These are phyloP conservation scores for Drosophila algonquin DNA, from an alignment of 2,888 invertebrate species.

Conservation along the genomic window DNA sequence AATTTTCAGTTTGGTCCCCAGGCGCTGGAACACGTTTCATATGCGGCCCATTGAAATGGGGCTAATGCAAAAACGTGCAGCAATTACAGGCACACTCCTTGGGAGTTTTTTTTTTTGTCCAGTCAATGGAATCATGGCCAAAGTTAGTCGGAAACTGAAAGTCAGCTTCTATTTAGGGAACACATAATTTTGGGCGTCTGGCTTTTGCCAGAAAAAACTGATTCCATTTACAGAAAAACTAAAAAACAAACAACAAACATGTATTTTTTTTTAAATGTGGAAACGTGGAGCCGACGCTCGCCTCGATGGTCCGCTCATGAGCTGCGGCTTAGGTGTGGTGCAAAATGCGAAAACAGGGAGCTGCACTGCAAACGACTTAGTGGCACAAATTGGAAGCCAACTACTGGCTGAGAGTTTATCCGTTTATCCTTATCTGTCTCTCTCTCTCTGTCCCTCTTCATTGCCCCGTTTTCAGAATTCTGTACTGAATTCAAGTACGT, in stretches of 20 bases:
- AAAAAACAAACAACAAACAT: conserved; percentile 20
- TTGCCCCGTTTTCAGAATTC: conserved; percentile 6
- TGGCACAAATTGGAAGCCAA: conserved; percentile 28
- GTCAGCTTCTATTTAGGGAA: conserved; percentile 16
- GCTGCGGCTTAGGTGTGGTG: conserved; percentile 39
- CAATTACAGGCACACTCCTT: conserved; percentile 44
- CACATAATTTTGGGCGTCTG: not conserved
- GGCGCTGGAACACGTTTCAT: conserved; percentile 46
- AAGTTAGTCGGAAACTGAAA: conserved; percentile 16
- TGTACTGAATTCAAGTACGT: conserved; percentile 49
- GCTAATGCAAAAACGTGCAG: conserved; percentile 48
- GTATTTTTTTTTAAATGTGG: conserved; percentile 2
- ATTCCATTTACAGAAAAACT: conserved; percentile 34
- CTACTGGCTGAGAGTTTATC: conserved; percentile 30
- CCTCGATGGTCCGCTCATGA: conserved; percentile 36
- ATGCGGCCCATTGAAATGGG: conserved; percentile 36
- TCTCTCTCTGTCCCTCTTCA: not conserved
- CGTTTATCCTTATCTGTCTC: no score
- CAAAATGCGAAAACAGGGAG: conserved; percentile 7
- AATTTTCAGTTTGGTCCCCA: conserved; percentile 28
- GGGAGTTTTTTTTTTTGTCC: conserved; percentile 33
- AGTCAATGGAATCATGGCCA: conserved; percentile 36
- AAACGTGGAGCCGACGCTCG: not conserved
- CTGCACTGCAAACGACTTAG: conserved; percentile 25
- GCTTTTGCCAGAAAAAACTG: not conserved